phyloP scores from a whole-genome alignment of 2,113 vertebrate species.

The Amia ocellicauda region DNA sequence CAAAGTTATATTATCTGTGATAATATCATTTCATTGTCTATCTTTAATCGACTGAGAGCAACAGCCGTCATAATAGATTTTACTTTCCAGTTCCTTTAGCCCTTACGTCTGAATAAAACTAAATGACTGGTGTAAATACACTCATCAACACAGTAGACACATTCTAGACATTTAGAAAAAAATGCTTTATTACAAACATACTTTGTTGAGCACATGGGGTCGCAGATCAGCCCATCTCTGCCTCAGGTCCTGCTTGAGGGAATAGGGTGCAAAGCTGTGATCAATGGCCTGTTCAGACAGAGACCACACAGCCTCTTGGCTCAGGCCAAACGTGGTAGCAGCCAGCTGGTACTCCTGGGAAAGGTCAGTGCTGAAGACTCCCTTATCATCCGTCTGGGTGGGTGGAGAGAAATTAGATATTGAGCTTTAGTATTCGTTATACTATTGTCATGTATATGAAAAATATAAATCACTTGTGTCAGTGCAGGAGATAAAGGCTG shows the following conservation, averaged over 20 bases:
- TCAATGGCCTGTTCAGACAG: slow-evolving; percentile 82
- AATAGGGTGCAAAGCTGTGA: slow-evolving; percentile 76
- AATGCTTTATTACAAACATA: not conserved
- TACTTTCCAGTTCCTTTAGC: no score
- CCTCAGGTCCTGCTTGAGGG: slow-evolving; percentile 72
- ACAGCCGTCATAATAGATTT: no score
- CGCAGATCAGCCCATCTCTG: slow-evolving; percentile 75
- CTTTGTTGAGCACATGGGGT: slow-evolving; percentile 47
- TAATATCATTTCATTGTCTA: no score
- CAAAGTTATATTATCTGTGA: no score
- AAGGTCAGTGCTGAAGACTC: slow-evolving; percentile 85
- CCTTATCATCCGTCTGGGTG: slow-evolving; percentile 92
- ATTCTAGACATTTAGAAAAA: no score
- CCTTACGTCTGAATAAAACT: no score
- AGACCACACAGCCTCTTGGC: slow-evolving; percentile 73
- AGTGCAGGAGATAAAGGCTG: not conserved
- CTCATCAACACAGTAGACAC: no score
- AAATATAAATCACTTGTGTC: not conserved
- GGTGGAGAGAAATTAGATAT: slow-evolving; percentile 13
- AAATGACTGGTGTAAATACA: no score
- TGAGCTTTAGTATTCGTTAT: not conserved
- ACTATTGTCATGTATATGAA: not conserved
- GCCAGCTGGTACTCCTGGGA: slow-evolving; percentile 89
- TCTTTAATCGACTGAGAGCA: no score
- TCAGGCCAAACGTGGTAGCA: slow-evolving; percentile 82